Percentiles rank a stretch among this genome's conserved stretches.
phyloP scores from a whole-genome alignment of 2,888 invertebrate species.

The Zeuzera pyrina region DNA sequence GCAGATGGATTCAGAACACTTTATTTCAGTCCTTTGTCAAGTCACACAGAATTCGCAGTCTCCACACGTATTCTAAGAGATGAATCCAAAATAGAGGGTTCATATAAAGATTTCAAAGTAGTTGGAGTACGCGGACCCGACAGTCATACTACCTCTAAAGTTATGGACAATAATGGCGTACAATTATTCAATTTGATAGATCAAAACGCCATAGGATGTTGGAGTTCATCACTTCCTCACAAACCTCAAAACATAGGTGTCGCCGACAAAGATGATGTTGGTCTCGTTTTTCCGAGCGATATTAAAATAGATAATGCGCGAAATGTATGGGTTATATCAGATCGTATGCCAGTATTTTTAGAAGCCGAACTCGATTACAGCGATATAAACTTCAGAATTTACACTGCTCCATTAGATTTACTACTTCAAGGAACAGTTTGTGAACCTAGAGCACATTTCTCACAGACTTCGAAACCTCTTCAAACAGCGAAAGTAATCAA shows the following conservation, averaged over 20 bases:
- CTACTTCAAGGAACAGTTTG: conserved; percentile 83
- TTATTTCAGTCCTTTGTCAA: conserved; percentile 86
- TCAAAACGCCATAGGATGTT: conserved; percentile 87
- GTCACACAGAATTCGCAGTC: conserved; percentile 84
- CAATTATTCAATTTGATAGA: conserved; percentile 85
- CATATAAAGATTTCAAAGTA: conserved; percentile 80
- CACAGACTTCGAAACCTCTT: conserved; percentile 3
- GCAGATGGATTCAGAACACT: conserved; percentile 79
- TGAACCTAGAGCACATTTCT: conserved; percentile 44
- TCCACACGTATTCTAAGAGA: conserved; percentile 82
- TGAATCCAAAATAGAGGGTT: conserved; percentile 76
- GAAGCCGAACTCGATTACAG: conserved; percentile 79
- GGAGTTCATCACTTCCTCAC: conserved; percentile 80
- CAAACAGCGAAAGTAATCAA: background rate
- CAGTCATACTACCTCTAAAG: conserved; percentile 80
- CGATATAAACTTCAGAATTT: conserved; percentile 85
- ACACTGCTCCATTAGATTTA: conserved; percentile 77
- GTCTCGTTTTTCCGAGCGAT: conserved; percentile 85
- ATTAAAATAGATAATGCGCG: conserved; percentile 81
- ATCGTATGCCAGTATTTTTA: conserved; percentile 86
- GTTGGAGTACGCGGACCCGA: conserved; percentile 78
- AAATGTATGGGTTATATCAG: conserved; percentile 87
- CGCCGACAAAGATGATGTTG: conserved; percentile 82
- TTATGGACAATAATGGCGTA: conserved; percentile 82
- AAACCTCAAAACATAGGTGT: conserved; percentile 77